Conservation (phyloP, 2,888 invertebrate genomes). For the Pegoplata infirma region DNA sequence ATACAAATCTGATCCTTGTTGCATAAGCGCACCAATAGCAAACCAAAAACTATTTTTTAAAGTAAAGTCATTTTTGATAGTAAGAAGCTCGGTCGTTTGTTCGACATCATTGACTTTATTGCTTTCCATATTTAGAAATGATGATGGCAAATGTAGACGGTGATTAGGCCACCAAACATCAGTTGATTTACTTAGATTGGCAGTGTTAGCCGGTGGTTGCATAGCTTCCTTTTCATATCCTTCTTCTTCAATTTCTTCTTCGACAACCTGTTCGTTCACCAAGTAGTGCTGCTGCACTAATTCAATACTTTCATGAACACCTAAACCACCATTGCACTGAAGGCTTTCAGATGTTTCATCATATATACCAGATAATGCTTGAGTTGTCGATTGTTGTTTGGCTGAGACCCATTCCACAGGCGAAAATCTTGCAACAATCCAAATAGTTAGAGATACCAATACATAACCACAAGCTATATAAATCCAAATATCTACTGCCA, state of each 20-base stretch:
- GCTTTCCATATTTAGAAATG: constrained; percentile 61
- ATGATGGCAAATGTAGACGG: constrained; percentile 20
- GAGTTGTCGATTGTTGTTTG: constrained; percentile 80
- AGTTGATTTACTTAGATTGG: constrained; percentile 29
- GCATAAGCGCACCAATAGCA: constrained; percentile 95
- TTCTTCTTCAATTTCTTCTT: not conserved
- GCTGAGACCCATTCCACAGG: constrained; percentile 89
- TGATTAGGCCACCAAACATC: constrained; percentile 43
- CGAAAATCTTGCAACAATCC: constrained; percentile 90
- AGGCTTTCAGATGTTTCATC: constrained; percentile 1
- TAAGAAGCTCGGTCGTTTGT: constrained; percentile 66
- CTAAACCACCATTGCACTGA: not conserved
- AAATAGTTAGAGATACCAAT: constrained; percentile 88
- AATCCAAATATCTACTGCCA: constrained; percentile 91
- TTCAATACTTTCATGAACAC: constrained; percentile 19
- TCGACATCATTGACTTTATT: constrained; percentile 60
- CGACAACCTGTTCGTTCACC: not conserved
- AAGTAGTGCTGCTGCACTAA: not conserved
- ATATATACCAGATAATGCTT: not conserved
- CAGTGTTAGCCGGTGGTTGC: not conserved
- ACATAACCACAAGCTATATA: constrained; percentile 88
- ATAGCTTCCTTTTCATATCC: not conserved
- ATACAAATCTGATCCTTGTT: constrained; percentile 94
- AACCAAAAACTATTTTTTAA: constrained; percentile 97
- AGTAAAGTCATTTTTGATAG: constrained; percentile 88